Evolutionary conservation across 2,797 vertebrate genomes (phyloP).

Genomic region (Schizopygopsis pylzovi): DNA sequence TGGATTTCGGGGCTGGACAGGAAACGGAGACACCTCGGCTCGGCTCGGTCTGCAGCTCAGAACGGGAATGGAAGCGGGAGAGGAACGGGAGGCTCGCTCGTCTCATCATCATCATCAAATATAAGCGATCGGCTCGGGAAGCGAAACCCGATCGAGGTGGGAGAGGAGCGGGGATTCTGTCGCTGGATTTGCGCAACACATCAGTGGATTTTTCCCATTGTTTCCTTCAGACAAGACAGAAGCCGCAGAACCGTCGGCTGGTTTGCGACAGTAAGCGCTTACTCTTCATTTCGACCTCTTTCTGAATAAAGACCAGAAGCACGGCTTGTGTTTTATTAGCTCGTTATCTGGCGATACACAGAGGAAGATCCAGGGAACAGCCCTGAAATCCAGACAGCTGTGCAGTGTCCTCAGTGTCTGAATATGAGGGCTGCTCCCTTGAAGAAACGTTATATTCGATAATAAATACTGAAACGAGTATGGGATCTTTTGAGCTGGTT

Average conservation of each 20-base stretch:
- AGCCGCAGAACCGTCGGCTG: conserved; percentile 44
- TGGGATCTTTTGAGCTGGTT: neutral
- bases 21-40: conserved; percentile 61
- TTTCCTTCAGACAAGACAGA: conserved; percentile 42
- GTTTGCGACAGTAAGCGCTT: conserved; percentile 59
- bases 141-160: conserved; percentile 7
- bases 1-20: conserved; percentile 66
- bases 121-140: conserved; percentile 20
- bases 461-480: neutral
- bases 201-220: conserved; percentile 53
- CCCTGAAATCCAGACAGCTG: conserved; percentile 45
- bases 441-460: neutral
- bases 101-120: conserved; percentile 15
- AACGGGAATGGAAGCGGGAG: conserved; percentile 59
- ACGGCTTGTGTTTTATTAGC: neutral
- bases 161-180: neutral
- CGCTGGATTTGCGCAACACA: conserved; percentile 51
- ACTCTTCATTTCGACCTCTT: neutral
- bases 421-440: conserved; percentile 9
- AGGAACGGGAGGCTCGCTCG: conserved; percentile 38
- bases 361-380: conserved; percentile 42
- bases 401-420: conserved; percentile 24
- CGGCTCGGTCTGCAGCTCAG: conserved; percentile 49
- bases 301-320: conserved; percentile 4
- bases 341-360: conserved; percentile 14